Base-by-base conservation (phyloP, 2,797 vertebrate genomes). In the Rhadinocentrus ornatus region DNA sequence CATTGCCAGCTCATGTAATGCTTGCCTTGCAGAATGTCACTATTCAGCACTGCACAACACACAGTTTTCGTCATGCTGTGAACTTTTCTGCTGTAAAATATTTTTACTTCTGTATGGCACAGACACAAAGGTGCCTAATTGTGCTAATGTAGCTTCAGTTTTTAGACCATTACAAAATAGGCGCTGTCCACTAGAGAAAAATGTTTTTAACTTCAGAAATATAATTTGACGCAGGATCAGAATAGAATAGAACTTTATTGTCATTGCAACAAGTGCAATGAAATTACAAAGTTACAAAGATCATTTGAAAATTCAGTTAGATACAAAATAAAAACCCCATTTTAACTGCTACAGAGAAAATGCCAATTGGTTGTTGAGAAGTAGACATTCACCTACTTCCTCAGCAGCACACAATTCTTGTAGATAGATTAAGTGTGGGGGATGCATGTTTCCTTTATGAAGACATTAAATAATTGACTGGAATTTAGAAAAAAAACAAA, bases 11-110 rank as follows among this genome's bases (percentile, higher is more conserved):
- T 83, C 73, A 68, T 86, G 78, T 41, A 86, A 75, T 80, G 84
- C 86, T 92, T 81, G 81, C 84, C 79, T 90, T 88, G 89, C 88
- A 89, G 77, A 83, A 75, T 87, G 80, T 80, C 82, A 50, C 57
- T 34, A 32, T 73, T 80, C 68, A 46, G 66, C 75, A 75, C 69
- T 56, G 58, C 66, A 61, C 57, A 54, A 61, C 72, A 78, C 68
- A 62, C 63, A 77, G 46, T 44, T 78, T 69, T 61, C 22, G 53
- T 48, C 56, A 27, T 71, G 60, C 63, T 52, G 39, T 20, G 4
- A 31, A 77, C 29, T 31, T 53, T 41, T 24, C 50, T 62, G 24
- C 37, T 59, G 27, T 63, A 55, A n/a, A 53, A 66, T 68, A 54
- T 73, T 59, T n/a, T 29, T 48, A 57, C 24, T 7, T 22, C 44